Evolutionary conservation across 2,888 invertebrate genomes (phyloP), one percentile per base, ranked within the genome.

Genomic region (Dynastes tityus): DNA sequence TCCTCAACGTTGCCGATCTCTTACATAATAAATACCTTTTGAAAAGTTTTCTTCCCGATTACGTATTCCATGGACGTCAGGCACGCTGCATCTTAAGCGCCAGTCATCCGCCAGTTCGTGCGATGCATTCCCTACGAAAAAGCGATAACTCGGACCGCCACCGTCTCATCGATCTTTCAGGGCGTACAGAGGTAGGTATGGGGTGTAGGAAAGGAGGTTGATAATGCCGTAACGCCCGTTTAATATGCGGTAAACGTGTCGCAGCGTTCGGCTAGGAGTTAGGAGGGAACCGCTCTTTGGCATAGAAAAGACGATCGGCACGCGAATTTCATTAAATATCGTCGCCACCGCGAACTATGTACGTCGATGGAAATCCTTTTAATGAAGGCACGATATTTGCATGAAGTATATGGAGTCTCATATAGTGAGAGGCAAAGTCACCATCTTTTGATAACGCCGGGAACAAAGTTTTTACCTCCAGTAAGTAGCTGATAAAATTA

Each of bases 291-390:
- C 51, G 51, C 51, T 51, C 51, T 51, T 51, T 51, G 8, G 13
- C 37, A 37, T 37, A 37, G 45, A 45, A 45, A 45, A 45, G 45
- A 45, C 3, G 65, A 65, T 65, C 65, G 65, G 65, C 37, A 65
- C 65, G 65, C 65, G 37, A 40, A 65, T 32, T 65, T 65, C 40
- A 65, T 65, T 65, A 40, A 65, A 65, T 65, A 40, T 40, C 40
- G 40, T 65, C 16, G 16, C n/a, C 4, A 13, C 53, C 5, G 16
- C n/a, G 2, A 53, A 16, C 53, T 53, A n/a, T 13, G 45, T 45
- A 45, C 11, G 45, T 8, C 1, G 11, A 45, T 45, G 45, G 9
- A 9, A 45, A 45, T 53, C 53, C 53, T 53, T 53, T 53, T 16
- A 53, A 53, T 16, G 53, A 6, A 53, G n/a, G n/a, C n/a, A 53